Evolutionary conservation across 2,888 invertebrate genomes (phyloP).

Genomic region (Perdita meconis): DNA sequence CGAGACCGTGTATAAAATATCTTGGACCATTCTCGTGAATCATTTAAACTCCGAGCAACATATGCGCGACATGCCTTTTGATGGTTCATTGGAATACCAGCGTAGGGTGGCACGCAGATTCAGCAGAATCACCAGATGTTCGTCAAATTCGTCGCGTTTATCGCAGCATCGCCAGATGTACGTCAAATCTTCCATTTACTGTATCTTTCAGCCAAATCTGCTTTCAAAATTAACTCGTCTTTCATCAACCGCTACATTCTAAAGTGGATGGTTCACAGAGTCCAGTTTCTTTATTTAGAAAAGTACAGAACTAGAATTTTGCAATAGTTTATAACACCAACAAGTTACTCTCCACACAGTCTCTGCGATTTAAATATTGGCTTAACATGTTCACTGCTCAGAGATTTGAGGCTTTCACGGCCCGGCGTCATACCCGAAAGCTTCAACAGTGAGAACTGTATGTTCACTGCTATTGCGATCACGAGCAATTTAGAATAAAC

Average conservation of each 20-base stretch:
- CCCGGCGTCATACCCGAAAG: too few relatives aligned
- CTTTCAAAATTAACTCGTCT: background rate
- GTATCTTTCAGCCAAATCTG: background rate
- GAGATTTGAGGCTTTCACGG: too few relatives aligned
- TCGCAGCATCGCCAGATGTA: conserved; percentile 21
- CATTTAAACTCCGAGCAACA: conserved; percentile 11
- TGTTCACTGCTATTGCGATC: too few relatives aligned
- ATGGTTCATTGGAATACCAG: conserved; percentile 14
- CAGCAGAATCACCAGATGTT: conserved; percentile 19
- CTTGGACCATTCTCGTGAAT: conserved; percentile 15
- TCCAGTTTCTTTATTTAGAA: too few relatives aligned
- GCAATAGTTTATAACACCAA: too few relatives aligned
- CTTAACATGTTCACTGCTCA: conserved; percentile 1
- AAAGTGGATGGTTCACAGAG: conserved; percentile 11
- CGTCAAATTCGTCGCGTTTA: conserved; percentile 7
- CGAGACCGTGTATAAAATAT: background rate
- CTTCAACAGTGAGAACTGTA: too few relatives aligned
- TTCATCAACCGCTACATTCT: background rate
- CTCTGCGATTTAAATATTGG: background rate
- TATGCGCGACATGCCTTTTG: conserved; percentile 29
- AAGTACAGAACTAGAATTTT: too few relatives aligned
- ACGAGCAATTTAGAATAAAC: background rate
- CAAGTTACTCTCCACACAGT: background rate
- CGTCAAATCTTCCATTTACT: background rate
- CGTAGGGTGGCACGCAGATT: conserved; percentile 1